Conservation (phyloP, 2,113 vertebrate species). For the Eudyptes chrysolophus region DNA sequence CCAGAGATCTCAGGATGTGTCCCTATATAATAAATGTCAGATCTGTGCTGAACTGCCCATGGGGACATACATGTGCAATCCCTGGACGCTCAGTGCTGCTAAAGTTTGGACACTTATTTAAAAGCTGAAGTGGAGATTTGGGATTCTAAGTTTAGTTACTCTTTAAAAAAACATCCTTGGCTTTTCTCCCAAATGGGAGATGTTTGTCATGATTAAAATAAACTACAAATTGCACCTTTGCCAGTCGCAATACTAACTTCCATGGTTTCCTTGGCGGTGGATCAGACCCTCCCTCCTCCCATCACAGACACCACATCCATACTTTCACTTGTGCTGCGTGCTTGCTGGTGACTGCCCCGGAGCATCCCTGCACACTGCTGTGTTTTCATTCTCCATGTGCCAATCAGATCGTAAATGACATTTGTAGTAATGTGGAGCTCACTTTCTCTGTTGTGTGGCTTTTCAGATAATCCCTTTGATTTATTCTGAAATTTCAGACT, state of each 20-base stretch:
- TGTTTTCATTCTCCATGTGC: neutral
- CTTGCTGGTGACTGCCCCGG: neutral
- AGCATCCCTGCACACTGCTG: neutral
- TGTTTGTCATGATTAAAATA: neutral
- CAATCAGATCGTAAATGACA: neutral
- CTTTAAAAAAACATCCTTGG: neutral
- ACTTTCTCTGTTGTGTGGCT: neutral
- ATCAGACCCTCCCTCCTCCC: neutral
- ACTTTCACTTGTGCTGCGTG: neutral
- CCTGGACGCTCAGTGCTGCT: neutral
- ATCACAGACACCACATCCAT: neutral
- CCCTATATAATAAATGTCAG: neutral
- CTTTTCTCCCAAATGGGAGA: neutral
- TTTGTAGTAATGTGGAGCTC: neutral
- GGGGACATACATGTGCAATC: neutral
- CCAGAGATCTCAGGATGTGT: neutral
- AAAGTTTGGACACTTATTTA: neutral
- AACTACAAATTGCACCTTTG: neutral
- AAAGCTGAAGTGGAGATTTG: neutral
- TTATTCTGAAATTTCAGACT: neutral
- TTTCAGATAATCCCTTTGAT: conserved; percentile 9
- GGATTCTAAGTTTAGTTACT: neutral
- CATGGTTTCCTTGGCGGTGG: neutral
- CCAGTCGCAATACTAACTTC: neutral
- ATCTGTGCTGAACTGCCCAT: neutral